Base-by-base conservation (phyloP, 2,113 vertebrate species). In the Bambusicola thoracicus region DNA sequence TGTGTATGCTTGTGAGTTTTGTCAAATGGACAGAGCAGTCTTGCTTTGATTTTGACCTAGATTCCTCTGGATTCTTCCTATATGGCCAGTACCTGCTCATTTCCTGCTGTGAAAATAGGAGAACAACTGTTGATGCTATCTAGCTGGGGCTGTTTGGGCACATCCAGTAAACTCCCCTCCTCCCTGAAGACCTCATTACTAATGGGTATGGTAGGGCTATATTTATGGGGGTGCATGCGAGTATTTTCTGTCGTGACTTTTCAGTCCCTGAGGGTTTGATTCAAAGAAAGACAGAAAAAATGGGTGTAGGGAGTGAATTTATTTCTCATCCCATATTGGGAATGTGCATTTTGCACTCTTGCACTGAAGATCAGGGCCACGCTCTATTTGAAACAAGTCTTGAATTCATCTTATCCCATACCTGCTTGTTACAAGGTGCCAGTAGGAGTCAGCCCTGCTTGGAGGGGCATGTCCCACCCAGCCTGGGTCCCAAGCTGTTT, bases 1-100 rank as follows among this genome's bases (percentile, higher is more conserved):
- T 87, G 87, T 95, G 93, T 94, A 95, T 96, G 93, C 92, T 90
- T 94, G 92, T 48, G 86, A 92, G 83, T 95, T 93, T 93, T 76
- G 41, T 92, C 43, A 94, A 93, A 88, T 40, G 91, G 94, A 91
- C 90, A 51, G 87, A 90, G 79, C 48, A 94, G 88, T 78, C 81
- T 92, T 88, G 90, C 95, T 96, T 96, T 95, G 96, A 95, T 97
- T 97, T 96, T 96, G 96, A 97, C 96, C 97, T 96, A 97, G 96
- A 96, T 97, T 97, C 87, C 41, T 91, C 40, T 56, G 92, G 88
- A 96, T 96, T 96, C 96, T 96, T 97, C 90, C 92, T 90, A 59
- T 86, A 78, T 59, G 79, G 93, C 85, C 82, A 81, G 93, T 96
- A 97, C 96, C 90, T 94, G 79, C 81, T 93, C 94, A 97, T 96